Conservation (phyloP, 2,113 vertebrate species). For the Heterocephalus glaber region DNA sequence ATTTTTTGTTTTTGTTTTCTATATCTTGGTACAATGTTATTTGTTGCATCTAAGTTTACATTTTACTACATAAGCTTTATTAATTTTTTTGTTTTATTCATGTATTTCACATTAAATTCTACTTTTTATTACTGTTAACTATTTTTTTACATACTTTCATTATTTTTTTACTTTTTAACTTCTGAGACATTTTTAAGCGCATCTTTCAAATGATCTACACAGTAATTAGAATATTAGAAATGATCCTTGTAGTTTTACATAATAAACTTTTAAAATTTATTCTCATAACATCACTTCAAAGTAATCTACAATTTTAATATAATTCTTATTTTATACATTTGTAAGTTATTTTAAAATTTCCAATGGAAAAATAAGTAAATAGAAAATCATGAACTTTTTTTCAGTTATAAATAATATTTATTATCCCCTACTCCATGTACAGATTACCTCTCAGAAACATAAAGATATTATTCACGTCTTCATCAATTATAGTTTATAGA, state of each 20-base stretch:
- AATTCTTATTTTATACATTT: background rate
- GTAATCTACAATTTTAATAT: background rate
- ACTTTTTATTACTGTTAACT: background rate
- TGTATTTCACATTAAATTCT: background rate
- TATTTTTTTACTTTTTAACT: slow-evolving; percentile 31
- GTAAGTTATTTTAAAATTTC: background rate
- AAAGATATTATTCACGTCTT: background rate
- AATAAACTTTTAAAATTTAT: background rate
- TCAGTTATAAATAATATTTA: background rate
- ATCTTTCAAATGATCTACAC: background rate
- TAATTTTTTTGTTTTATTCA: background rate
- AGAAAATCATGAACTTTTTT: background rate
- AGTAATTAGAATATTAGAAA: background rate
- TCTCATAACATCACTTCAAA: background rate
- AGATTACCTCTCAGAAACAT: background rate
- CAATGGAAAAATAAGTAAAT: background rate
- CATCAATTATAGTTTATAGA: background rate
- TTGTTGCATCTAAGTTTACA: background rate
- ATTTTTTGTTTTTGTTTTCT: background rate
- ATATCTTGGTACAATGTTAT: background rate
- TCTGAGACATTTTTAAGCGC: background rate
- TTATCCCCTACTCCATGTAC: background rate
- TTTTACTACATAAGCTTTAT: background rate
- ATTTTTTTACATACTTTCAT: background rate
- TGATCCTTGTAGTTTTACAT: background rate